Base-by-base conservation (phyloP, 2,113 vertebrate species). In the Sisor rabdophorus region DNA sequence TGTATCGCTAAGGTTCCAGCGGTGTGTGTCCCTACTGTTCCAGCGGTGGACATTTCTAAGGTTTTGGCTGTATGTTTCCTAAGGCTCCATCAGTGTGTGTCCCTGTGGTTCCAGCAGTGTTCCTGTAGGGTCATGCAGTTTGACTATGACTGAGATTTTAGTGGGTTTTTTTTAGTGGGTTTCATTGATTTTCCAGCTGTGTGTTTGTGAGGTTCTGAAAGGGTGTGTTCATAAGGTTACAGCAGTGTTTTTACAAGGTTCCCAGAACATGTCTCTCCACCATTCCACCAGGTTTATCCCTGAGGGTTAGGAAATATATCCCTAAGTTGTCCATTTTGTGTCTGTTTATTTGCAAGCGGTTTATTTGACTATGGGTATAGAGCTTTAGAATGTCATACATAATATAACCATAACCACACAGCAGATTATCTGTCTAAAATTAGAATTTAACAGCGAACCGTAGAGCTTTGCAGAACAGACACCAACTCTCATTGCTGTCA, bases 351-450 rank as follows among this genome's bases (percentile, higher is more conserved):
- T 83, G 82, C 86, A 75, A 79, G 85, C 82, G 82, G 81, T 87
- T 40, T 84, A 85, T 84, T 89, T 89, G 84, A 85, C 81, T 72
- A 22, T 83, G 85, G 87, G 90, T 89, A 90, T 84, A 84, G 87
- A 89, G 86, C 86, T 88, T 89, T 89, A 32, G 9, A 36, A 40
- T 63, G n/a, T 22, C 2, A 7, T n/a, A 44, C 16, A 89, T 86
- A 89, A 89, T 86, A 90, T 86, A 76, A 87, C 88, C 86, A 84
- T 76, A 77, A 78, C 48, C 40, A 52, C 54, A 54, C 48, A 22
- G 32, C 44, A 47, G 71, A 65, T 44, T 47, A 71, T 53, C 36
- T 71, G 52, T 71, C 48, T 10, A 71, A 20, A 71, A 19, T 61
- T 22, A 73, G 11, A 48, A 50, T 68, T 30, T 75, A 50, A 79